Percentiles rank a stretch among this genome's conserved stretches.
These are phyloP conservation scores for Cryptus armator DNA, from an alignment of 2,888 invertebrate genomes.

Conservation along the genomic window DNA sequence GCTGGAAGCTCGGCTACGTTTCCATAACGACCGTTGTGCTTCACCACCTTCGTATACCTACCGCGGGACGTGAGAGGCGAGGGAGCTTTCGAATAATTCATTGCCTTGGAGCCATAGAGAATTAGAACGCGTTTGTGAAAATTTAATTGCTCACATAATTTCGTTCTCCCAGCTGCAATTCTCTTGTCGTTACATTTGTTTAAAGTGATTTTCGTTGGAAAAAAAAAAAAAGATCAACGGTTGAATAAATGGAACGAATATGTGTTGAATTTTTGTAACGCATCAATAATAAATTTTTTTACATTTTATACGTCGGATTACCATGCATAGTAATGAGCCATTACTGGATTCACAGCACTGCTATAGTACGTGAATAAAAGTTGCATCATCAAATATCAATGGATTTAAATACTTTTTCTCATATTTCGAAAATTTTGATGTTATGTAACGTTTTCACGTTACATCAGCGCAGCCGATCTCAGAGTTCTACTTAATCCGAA, in stretches of 20 bases:
- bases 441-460: neutral
- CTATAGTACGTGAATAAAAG: too few relatives aligned
- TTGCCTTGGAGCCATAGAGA: slow-evolving; percentile 52
- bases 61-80: slow-evolving; percentile 32
- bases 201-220: neutral
- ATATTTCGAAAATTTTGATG: neutral
- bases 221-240: neutral
- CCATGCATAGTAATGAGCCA: too few relatives aligned
- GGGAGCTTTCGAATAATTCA: slow-evolving; percentile 61
- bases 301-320: too few relatives aligned
- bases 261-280: neutral
- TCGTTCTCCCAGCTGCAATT: slow-evolving; percentile 8
- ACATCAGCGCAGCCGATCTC: neutral
- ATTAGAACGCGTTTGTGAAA: slow-evolving; percentile 52
- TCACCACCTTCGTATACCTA: slow-evolving; percentile 25
- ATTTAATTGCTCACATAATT: slow-evolving; percentile 40
- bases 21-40: slow-evolving; percentile 45
- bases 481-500: neutral
- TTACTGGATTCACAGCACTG: too few relatives aligned
- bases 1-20: slow-evolving; percentile 55
- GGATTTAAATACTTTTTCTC: neutral
- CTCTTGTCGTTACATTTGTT: neutral
- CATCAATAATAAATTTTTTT: neutral
- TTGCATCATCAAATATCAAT: neutral
- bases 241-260: neutral